Conservation (phyloP, 53 echinoderm and acorn worm genomes). For the Crossaster papposus region DNA sequence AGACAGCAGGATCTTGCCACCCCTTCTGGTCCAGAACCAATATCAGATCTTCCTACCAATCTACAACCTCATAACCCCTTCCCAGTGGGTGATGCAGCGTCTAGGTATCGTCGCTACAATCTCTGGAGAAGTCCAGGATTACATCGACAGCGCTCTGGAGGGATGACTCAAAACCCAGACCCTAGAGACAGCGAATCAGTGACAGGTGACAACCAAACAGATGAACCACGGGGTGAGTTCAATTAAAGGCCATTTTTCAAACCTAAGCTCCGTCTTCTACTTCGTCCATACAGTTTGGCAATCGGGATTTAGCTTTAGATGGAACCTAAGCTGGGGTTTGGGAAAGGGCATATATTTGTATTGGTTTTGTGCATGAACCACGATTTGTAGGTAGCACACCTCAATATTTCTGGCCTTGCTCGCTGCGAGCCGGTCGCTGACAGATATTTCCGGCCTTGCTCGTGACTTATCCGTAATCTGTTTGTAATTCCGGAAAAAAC, state of each 20-base stretch:
- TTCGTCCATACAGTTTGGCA: too few species aligned
- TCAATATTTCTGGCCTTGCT: too few species aligned
- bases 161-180: neutral
- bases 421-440: too few species aligned
- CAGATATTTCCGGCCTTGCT: too few species aligned
- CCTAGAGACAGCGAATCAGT: neutral
- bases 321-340: too few species aligned
- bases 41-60: neutral
- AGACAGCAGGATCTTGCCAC: neutral
- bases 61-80: constrained; percentile 17
- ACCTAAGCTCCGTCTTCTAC: too few species aligned
- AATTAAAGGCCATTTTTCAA: neutral
- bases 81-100: neutral
- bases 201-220: neutral
- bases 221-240: constrained; percentile 9
- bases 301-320: too few species aligned
- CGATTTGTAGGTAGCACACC: too few species aligned
- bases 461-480: too few species aligned
- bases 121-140: constrained; percentile 47
- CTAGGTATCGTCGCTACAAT: constrained; percentile 51
- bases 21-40: neutral
- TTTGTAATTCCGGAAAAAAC: too few species aligned
- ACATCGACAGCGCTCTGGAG: constrained; percentile 32
- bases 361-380: too few species aligned
- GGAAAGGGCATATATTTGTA: too few species aligned